A percentile compares a stretch with the other conserved stretches of the same genome.
These are phyloP conservation scores for Diplogasteroides magnus DNA, from an alignment of 1,140 invertebrate genomes.

Conservation along the genomic window DNA sequence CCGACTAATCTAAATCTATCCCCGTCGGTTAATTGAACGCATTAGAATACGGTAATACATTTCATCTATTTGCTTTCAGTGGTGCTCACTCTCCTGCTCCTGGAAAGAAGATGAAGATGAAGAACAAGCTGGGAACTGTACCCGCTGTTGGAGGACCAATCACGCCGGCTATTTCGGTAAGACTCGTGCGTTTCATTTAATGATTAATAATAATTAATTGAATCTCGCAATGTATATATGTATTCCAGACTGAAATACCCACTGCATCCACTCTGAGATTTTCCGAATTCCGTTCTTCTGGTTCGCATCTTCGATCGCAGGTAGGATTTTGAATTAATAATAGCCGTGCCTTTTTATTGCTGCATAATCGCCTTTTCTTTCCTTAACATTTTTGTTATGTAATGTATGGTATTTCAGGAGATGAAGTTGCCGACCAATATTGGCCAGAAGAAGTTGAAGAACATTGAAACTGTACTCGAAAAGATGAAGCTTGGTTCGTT, in stretches of 20 bases:
- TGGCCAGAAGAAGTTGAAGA: constrained; percentile 38
- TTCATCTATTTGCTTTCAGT: not conserved
- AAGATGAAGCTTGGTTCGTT: constrained; percentile 34
- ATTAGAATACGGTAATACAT: too few relatives aligned
- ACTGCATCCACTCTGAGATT: constrained; percentile 17
- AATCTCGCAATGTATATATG: not conserved
- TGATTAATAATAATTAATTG: not conserved
- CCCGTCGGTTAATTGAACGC: too few relatives aligned
- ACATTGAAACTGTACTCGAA: constrained; percentile 31
- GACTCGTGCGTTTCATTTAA: too few relatives aligned
- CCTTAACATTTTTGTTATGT: too few relatives aligned
- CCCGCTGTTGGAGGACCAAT: not conserved
- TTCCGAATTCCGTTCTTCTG: constrained; percentile 34
- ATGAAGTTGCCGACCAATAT: constrained; percentile 39
- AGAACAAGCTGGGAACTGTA: not conserved
- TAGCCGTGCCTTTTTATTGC: too few relatives aligned
- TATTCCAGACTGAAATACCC: constrained; percentile 16
- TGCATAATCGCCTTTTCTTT: too few relatives aligned
- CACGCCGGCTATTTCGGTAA: too few relatives aligned
- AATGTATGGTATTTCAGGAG: constrained; percentile 29
- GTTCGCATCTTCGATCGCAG: constrained; percentile 27
- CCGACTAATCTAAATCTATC: too few relatives aligned
- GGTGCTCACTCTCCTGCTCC: not conserved
- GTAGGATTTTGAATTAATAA: not conserved
- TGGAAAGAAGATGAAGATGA: not conserved